Evolutionary conservation across 1,140 invertebrate species (phyloP).

Genomic region (Mya arenaria): DNA sequence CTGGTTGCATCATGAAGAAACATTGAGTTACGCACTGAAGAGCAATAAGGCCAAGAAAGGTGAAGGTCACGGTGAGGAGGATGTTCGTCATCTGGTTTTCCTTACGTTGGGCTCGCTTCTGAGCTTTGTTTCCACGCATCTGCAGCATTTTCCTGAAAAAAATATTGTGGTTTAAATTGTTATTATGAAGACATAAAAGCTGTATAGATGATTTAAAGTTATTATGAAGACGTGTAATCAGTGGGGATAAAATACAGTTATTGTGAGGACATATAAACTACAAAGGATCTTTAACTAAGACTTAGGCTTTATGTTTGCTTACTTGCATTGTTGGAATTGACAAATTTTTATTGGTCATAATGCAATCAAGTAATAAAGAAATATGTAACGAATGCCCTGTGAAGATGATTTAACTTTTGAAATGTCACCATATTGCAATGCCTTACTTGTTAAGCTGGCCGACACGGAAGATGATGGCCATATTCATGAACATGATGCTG

Average conservation of each 20-base stretch:
- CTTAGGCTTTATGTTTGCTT: too few relatives aligned
- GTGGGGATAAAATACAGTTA: too few relatives aligned
- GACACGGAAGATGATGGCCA: conserved; percentile 57
- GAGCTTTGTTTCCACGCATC: conserved; percentile 3
- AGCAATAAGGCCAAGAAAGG: conserved; percentile 63
- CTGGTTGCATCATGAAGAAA: conserved; percentile 64
- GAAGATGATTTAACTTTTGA: too few relatives aligned
- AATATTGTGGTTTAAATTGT: background rate
- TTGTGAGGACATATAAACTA: too few relatives aligned
- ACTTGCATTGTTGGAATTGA: too few relatives aligned
- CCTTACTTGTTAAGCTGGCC: conserved; percentile 12
- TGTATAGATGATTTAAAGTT: too few relatives aligned
- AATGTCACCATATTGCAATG: background rate
- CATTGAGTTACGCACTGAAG: conserved; percentile 68
- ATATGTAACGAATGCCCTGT: too few relatives aligned
- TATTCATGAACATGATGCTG: conserved; percentile 61
- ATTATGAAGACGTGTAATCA: too few relatives aligned
- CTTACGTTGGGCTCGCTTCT: conserved; percentile 8
- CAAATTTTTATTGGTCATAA: too few relatives aligned
- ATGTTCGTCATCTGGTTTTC: conserved; percentile 65
- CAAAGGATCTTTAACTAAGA: too few relatives aligned
- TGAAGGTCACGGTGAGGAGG: conserved; percentile 67
- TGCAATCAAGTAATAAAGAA: too few relatives aligned
- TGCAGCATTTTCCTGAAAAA: conserved; percentile 3
- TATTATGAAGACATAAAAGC: too few relatives aligned